These are phyloP conservation scores for Paradoxurus hermaphroditus DNA, from an alignment of 2,113 vertebrate genomes.

Conservation along the genomic window DNA sequence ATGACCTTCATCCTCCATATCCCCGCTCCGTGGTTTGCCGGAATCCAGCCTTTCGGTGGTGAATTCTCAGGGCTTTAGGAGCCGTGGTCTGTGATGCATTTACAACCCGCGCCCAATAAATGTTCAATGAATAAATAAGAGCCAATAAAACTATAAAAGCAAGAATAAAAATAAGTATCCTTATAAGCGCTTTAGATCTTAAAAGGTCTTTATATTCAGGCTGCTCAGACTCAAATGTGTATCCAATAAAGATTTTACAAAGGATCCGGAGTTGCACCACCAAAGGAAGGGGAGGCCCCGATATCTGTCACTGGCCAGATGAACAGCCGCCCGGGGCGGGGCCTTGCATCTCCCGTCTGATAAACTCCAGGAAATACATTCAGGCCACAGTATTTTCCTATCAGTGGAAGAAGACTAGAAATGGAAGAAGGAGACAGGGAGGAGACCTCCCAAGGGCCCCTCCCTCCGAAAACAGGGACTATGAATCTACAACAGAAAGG, in stretches of 20 bases:
- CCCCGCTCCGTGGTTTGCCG: not conserved
- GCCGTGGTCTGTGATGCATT: not conserved
- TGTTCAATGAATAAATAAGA: constrained; percentile 27
- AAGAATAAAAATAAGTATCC: constrained; percentile 9
- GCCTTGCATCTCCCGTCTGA: not conserved
- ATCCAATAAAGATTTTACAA: constrained; percentile 36
- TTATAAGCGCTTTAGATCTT: constrained; percentile 32
- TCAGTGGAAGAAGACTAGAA: not conserved
- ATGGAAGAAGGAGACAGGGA: not conserved
- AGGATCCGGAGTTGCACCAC: not conserved
- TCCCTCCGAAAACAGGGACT: not conserved
- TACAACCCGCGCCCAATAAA: constrained; percentile 9
- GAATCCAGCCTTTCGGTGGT: not conserved
- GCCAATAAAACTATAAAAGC: constrained; percentile 17
- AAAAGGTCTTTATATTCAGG: not conserved
- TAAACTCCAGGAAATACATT: not conserved
- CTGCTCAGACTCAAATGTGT: not conserved
- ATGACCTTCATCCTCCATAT: not conserved
- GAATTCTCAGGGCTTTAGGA: not conserved
- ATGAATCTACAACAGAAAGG: not conserved
- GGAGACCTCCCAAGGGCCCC: not conserved
- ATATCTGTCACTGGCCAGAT: rapidly evolving
- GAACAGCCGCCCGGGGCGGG: rapidly evolving
- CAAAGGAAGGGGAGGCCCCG: not conserved
- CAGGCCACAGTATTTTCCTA: not conserved